These are phyloP conservation scores for Amazona vittata DNA, from an alignment of 2,113 vertebrate genomes.

Conservation along the genomic window DNA sequence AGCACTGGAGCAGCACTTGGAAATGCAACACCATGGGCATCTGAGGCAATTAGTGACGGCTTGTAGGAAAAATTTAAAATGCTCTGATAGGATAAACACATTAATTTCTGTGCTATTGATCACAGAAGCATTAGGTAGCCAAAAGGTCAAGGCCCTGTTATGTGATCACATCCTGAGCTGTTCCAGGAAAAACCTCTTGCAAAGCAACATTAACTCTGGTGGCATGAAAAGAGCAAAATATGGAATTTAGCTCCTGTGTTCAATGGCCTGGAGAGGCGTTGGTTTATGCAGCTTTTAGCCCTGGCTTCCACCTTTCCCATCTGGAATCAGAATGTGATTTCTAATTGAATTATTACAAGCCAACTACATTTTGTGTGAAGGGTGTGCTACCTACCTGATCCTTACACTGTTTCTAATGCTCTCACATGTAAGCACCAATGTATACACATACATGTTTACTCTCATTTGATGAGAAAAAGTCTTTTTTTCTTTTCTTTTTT, in stretches of 20 bases:
- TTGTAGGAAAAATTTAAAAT: constrained; percentile 7
- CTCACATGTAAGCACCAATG: not conserved
- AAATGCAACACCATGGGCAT: not conserved
- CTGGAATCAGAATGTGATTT: not conserved
- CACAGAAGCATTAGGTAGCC: constrained; percentile 53
- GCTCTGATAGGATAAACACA: constrained; percentile 42
- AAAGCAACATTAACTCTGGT: constrained; percentile 8
- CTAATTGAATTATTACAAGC: not conserved
- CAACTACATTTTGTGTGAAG: not conserved
- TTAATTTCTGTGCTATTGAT: constrained; percentile 66
- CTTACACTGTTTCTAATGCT: not conserved
- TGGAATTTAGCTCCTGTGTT: not conserved
- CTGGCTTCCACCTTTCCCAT: not conserved
- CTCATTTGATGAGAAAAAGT: not conserved
- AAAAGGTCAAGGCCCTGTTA: constrained; percentile 16
- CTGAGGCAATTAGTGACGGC: constrained; percentile 31
- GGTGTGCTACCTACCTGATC: not conserved
- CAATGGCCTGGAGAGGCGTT: not conserved
- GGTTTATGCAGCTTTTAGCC: not conserved
- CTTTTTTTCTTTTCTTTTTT: not conserved
- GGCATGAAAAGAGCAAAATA: not conserved
- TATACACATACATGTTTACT: not conserved
- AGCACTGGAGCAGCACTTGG: not conserved
- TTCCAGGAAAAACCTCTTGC: constrained; percentile 39
- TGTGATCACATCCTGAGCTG: constrained; percentile 47